phyloP scores from a whole-genome alignment of 2,888 invertebrate species.

The Galeopsomyia nigrocyanea region DNA sequence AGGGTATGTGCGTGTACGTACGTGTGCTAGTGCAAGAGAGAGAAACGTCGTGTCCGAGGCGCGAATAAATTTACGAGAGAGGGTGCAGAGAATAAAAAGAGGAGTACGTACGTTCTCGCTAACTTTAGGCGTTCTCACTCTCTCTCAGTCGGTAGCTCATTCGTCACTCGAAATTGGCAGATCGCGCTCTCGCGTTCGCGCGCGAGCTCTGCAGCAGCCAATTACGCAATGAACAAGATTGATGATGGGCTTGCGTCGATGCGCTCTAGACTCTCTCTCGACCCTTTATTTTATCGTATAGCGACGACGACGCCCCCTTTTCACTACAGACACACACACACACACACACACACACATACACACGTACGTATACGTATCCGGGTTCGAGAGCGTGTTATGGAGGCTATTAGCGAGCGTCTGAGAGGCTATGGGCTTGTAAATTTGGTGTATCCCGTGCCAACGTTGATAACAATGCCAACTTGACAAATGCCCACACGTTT shows the following conservation, averaged over 20 bases:
- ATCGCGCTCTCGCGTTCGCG: conserved; percentile 31
- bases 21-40: not conserved
- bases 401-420: conserved; percentile 11
- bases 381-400: conserved; percentile 13
- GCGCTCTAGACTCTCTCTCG: conserved; percentile 5
- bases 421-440: too few relatives aligned
- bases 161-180: conserved; percentile 51
- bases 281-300: conserved; percentile 23
- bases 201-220: conserved; percentile 27
- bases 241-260: conserved; percentile 42
- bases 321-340: too few relatives aligned
- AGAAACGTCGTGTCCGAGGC: not conserved
- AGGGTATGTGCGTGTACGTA: too few relatives aligned
- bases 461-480: too few relatives aligned
- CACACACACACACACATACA: too few relatives aligned
- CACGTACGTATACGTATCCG: too few relatives aligned
- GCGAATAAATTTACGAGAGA: conserved; percentile 12
- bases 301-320: not conserved
- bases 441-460: too few relatives aligned
- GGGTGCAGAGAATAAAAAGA: conserved; percentile 12
- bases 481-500: too few relatives aligned
- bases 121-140: conserved; percentile 34
- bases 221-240: conserved; percentile 49
- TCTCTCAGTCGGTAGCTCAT: conserved; percentile 25
- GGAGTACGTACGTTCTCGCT: conserved; percentile 10